A percentile compares a stretch with the other conserved stretches of the same genome.
Conservation (phyloP, 1,140 invertebrate genomes). For the Amyelois transitella region DNA sequence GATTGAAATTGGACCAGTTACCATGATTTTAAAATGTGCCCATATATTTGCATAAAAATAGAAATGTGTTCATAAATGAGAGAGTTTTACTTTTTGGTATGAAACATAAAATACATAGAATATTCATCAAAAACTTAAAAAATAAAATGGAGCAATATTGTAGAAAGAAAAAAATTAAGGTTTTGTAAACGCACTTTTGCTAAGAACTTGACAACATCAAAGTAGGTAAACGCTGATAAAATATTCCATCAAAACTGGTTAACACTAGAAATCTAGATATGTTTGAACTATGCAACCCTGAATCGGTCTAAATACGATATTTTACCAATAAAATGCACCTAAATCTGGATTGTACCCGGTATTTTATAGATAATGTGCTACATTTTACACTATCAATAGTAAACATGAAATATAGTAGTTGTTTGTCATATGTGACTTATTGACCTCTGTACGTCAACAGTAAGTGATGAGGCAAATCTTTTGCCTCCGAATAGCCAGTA, state of each 20-base stretch:
- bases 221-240: neutral
- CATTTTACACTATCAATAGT: conserved; percentile 1
- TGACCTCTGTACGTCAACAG: conserved; percentile 65
- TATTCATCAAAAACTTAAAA: too few species aligned
- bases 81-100: too few species aligned
- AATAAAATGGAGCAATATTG: too few species aligned
- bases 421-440: conserved; percentile 43
- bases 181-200: too few species aligned
- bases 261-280: conserved; percentile 17
- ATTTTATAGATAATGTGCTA: neutral
- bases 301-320: conserved; percentile 14
- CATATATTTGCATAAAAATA: too few species aligned
- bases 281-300: conserved; percentile 24
- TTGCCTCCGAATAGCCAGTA: conserved; percentile 56
- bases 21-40: too few species aligned
- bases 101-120: too few species aligned
- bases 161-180: too few species aligned
- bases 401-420: conserved; percentile 8
- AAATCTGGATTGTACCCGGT: conserved; percentile 6
- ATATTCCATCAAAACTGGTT: neutral
- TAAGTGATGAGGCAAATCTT: conserved; percentile 67
- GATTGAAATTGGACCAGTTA: too few species aligned
- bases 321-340: conserved; percentile 18
- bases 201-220: too few species aligned
- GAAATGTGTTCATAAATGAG: too few species aligned